Percentiles rank a stretch among this genome's conserved stretches.
Evolutionary conservation across 2,797 vertebrate genomes (phyloP).

Genomic region (Paramormyrops hopkinsi): DNA sequence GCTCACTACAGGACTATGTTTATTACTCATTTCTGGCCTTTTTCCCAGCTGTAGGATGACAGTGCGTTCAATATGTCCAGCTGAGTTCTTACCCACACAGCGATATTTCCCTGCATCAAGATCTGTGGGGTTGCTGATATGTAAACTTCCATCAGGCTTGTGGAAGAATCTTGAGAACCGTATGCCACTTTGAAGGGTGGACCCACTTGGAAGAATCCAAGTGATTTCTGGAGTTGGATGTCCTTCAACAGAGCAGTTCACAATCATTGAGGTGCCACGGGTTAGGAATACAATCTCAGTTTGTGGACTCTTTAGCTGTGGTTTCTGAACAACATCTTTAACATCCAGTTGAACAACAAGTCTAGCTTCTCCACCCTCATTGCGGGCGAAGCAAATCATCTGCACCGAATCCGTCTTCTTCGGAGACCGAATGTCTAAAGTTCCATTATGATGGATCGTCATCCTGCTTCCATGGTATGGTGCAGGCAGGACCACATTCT

Average conservation of each 20-base stretch:
- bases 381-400: conserved; percentile 74
- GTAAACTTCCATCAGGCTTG: conserved; percentile 64
- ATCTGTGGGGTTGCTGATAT: conserved; percentile 66
- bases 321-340: conserved; percentile 53
- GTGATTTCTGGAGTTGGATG: conserved; percentile 51
- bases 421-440: conserved; percentile 70
- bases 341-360: conserved; percentile 70
- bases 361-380: conserved; percentile 79
- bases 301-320: conserved; percentile 53
- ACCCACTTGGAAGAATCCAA: conserved; percentile 79
- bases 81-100: conserved; percentile 66
- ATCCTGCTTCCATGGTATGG: conserved; percentile 77
- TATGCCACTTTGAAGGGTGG: conserved; percentile 58
- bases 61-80: conserved; percentile 61
- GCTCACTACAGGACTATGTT: conserved; percentile 66
- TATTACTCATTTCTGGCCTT: conserved; percentile 65
- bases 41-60: conserved; percentile 68
- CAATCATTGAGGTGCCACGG: conserved; percentile 66
- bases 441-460: conserved; percentile 78
- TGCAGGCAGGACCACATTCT: conserved; percentile 75
- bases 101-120: conserved; percentile 75
- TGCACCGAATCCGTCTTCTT: conserved; percentile 63
- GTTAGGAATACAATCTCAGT: conserved; percentile 61
- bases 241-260: conserved; percentile 76
- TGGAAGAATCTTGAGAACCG: conserved; percentile 68